Base-by-base conservation (phyloP, 2,113 vertebrate species). In the Campylorhamphus procurvoides region DNA sequence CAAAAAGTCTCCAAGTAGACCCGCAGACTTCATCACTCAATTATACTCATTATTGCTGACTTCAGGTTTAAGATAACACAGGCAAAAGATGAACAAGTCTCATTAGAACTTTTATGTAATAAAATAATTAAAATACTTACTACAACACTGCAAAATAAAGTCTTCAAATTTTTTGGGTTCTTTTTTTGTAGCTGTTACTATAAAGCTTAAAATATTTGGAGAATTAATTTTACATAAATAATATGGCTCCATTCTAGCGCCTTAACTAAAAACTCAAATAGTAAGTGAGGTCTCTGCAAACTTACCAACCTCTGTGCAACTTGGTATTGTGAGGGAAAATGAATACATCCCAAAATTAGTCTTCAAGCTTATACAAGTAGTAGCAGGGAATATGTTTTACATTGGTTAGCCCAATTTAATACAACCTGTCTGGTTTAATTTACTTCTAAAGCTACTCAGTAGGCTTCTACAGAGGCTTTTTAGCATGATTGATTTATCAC, bases 1-100 rank as follows among this genome's bases (percentile, higher is more conserved):
- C 85, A 3, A 85, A 50, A 92, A 59, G 23, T 63, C 10, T 55
- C 6, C 1, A 50, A 80, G 55, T 7, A 74, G 39, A 35, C 40
- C 44, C 0, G 0, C n/a, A 11, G 56, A 72, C 39, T 66, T 2
- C 0, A 66, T 40, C 27, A n/a, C n/a, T 29, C 53, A 50, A 19
- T 35, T 76, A 40, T 18, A 40, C 3, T 50, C 28, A 39, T 52
- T n/a, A 50, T 40, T 52, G 68, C 14, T 33, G 18, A 66, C 9
- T 83, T 58, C 31, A 76, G 24, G 25, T 27, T 74, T 58, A 62
- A 73, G 8, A 20, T n/a, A 89, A 77, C 7, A 46, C 0, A 84
- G 17, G 9, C 39, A 93, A 79, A 9, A 80, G 28, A 92, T 85
- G 59, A 83, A 63, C 2, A 72, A 62, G 35, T 7, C 29, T 84